These are phyloP conservation scores for Lepas anatifera DNA, from an alignment of 2,888 invertebrate genomes.

Conservation along the genomic window DNA sequence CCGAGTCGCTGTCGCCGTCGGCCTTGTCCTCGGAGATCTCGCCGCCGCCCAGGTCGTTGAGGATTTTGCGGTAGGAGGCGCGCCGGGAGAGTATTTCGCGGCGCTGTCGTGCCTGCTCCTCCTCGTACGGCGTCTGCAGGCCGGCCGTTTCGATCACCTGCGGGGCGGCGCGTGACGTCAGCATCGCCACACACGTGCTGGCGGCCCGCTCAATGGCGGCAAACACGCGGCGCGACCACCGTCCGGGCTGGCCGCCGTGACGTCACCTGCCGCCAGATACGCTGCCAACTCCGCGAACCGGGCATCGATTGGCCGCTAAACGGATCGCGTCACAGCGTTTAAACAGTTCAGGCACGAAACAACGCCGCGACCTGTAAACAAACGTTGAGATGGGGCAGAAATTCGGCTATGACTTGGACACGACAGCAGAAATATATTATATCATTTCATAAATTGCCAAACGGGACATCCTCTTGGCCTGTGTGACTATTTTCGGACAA, in stretches of 20 bases:
- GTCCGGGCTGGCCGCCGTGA: neutral
- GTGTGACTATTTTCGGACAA: too few relatives aligned
- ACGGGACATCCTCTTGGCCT: too few relatives aligned
- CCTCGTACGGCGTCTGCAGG: conserved; percentile 33
- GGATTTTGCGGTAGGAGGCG: conserved; percentile 91
- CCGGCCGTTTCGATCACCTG: conserved; percentile 31
- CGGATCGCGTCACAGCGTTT: too few relatives aligned
- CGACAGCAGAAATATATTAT: too few relatives aligned
- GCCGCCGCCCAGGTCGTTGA: conserved; percentile 84
- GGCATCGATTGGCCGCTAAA: too few relatives aligned
- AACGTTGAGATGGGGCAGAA: too few relatives aligned
- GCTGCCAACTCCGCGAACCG: too few relatives aligned
- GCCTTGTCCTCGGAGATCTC: conserved; percentile 46
- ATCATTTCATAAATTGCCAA: too few relatives aligned
- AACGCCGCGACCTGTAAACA: too few relatives aligned
- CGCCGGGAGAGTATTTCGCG: conserved; percentile 81
- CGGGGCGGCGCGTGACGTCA: neutral
- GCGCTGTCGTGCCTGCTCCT: conserved; percentile 74
- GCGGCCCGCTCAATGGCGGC: too few relatives aligned
- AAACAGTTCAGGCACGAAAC: too few relatives aligned
- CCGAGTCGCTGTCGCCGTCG: neutral
- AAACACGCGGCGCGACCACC: neutral
- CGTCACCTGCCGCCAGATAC: neutral
- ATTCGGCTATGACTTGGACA: too few relatives aligned
- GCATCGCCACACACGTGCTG: neutral